phyloP scores from a whole-genome alignment of 2,888 invertebrate genomes.

The Sinotaia quadrata region DNA sequence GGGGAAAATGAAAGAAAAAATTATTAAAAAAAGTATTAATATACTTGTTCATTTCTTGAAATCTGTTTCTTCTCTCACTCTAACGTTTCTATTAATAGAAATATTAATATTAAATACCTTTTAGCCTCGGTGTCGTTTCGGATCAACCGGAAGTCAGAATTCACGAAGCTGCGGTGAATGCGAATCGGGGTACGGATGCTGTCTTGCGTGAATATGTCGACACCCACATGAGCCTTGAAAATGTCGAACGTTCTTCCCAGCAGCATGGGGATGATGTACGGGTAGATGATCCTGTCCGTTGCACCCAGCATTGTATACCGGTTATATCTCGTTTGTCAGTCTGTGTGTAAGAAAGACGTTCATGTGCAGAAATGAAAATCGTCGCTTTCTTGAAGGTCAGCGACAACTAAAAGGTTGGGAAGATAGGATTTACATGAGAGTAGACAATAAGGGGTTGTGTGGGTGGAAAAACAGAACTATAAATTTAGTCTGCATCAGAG shows the following conservation, averaged over 20 bases:
- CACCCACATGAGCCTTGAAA: slow-evolving; percentile 32
- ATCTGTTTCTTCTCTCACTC: no score
- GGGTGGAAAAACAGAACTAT: no score
- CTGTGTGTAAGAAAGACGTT: neutral
- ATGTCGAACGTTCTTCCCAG: slow-evolving; percentile 33
- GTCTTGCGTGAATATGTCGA: slow-evolving; percentile 31
- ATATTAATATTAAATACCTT: slow-evolving; percentile 5
- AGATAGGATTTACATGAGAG: no score
- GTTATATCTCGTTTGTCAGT: neutral
- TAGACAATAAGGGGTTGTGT: no score
- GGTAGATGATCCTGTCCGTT: slow-evolving; percentile 10
- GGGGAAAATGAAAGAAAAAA: no score
- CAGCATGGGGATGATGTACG: slow-evolving; percentile 35
- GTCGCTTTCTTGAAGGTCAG: neutral
- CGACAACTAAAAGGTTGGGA: neutral
- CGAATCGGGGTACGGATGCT: slow-evolving; percentile 25
- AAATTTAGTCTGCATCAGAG: no score
- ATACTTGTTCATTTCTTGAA: no score
- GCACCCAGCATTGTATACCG: neutral
- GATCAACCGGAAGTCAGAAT: slow-evolving; percentile 31
- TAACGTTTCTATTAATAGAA: no score
- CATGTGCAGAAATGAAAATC: neutral
- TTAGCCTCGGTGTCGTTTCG: slow-evolving; percentile 29
- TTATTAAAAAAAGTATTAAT: no score
- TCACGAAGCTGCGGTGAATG: slow-evolving; percentile 32